Evolutionary conservation across 2,888 invertebrate species (phyloP).

Genomic region (Erebia epiphron): DNA sequence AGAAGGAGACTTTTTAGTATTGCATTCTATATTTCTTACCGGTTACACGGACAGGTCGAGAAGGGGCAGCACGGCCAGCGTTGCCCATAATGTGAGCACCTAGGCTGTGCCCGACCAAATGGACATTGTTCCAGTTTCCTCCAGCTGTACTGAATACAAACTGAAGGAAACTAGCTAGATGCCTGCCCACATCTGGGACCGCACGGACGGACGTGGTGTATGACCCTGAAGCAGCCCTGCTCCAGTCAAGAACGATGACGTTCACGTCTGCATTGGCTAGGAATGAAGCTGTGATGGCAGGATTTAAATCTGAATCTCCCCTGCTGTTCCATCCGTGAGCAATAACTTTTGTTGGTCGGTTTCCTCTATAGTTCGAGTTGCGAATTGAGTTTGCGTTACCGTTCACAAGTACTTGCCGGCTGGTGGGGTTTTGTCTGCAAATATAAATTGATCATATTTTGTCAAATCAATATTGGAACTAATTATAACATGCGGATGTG

Average conservation of each 20-base stretch:
- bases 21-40: conserved; percentile 46
- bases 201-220: conserved; percentile 52
- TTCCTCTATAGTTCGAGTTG: conserved; percentile 51
- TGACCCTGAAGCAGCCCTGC: conserved; percentile 47
- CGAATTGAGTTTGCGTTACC: conserved; percentile 50
- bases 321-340: conserved; percentile 52
- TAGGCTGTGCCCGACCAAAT: conserved; percentile 61
- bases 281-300: conserved; percentile 50
- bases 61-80: conserved; percentile 52
- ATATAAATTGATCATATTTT: neutral
- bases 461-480: neutral
- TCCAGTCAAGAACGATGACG: conserved; percentile 68
- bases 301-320: conserved; percentile 47
- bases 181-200: conserved; percentile 57
- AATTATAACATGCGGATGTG: no score
- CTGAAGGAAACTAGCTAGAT: conserved; percentile 60
- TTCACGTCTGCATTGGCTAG: conserved; percentile 50
- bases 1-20: no score
- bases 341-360: conserved; percentile 45
- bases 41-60: conserved; percentile 50
- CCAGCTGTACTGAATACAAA: conserved; percentile 61
- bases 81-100: conserved; percentile 66
- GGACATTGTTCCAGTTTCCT: conserved; percentile 63
- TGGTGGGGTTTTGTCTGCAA: conserved; percentile 51
- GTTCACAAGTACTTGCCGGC: conserved; percentile 48